Conservation (phyloP, 2,797 vertebrate genomes). For the Erethizon dorsatum region DNA sequence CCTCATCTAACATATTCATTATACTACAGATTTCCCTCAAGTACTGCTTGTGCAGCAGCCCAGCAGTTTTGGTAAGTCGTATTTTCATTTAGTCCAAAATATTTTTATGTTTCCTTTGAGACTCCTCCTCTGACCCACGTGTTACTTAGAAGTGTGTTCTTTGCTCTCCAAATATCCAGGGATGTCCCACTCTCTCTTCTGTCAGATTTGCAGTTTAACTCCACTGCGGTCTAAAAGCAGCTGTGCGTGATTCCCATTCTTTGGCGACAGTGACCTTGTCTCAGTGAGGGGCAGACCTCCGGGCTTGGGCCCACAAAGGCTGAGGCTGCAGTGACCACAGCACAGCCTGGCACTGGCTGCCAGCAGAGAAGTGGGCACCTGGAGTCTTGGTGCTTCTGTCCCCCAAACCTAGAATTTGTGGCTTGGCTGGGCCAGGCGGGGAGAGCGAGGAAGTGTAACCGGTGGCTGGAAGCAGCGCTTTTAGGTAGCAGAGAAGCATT, state of each 20-base stretch:
- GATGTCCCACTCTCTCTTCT: background rate
- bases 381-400: fast-evolving
- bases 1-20: fast-evolving
- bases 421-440: background rate
- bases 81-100: background rate
- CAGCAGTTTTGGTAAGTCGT: background rate
- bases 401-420: background rate
- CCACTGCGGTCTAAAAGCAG: fast-evolving
- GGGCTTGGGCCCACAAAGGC: background rate
- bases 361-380: background rate
- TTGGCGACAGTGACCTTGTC: background rate
- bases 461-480: fast-evolving
- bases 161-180: background rate
- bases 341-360: background rate
- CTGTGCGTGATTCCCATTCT: background rate
- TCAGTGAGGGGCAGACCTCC: background rate
- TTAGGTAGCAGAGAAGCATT: fast-evolving
- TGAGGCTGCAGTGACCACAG: background rate
- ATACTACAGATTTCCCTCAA: background rate
- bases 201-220: background rate
- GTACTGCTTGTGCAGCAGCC: background rate
- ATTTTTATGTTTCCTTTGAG: background rate
- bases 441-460: fast-evolving
- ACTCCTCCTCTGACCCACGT: background rate
- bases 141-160: background rate